These are phyloP conservation scores for Nyctalus aviator DNA, from an alignment of 2,797 vertebrate species.

Conservation along the genomic window DNA sequence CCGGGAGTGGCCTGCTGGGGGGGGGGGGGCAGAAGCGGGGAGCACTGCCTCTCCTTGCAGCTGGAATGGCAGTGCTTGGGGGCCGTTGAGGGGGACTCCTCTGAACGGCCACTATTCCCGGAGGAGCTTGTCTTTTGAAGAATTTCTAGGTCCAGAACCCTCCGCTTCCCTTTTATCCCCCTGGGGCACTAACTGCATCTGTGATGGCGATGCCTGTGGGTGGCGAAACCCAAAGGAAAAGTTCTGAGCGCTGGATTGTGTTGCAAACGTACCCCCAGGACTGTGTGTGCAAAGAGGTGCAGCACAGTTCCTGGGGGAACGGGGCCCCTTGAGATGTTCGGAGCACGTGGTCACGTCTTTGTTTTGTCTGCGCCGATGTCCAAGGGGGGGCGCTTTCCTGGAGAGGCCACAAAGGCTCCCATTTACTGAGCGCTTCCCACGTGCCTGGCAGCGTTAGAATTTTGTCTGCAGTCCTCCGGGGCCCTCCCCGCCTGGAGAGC, in stretches of 20 bases:
- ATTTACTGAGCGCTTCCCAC: background rate
- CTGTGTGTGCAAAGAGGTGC: background rate
- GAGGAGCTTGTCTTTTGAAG: background rate
- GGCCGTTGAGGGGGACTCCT: background rate
- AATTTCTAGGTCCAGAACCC: background rate
- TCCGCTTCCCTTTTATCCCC: background rate
- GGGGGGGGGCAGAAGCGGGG: no score
- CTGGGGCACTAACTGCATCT: background rate
- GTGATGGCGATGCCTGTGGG: background rate
- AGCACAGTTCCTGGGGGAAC: background rate
- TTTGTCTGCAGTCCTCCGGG: background rate
- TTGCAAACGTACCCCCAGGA: background rate
- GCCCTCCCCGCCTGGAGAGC: background rate
- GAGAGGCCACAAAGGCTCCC: background rate
- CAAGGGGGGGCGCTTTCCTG: background rate
- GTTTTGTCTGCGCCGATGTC: background rate
- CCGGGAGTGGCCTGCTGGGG: background rate
- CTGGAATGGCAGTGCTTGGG: background rate
- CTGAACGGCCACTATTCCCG: background rate
- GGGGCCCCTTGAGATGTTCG: background rate
- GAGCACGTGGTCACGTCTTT: background rate
- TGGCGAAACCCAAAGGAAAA: background rate
- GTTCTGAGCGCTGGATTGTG: background rate
- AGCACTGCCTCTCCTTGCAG: background rate
- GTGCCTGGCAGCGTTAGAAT: background rate